A percentile compares a stretch with the other conserved stretches of the same genome.
These are phyloP conservation scores for Aplysina aerophoba DNA, from an alignment of 37 sponge, comb jelly and placozoan genomes.

Conservation along the genomic window DNA sequence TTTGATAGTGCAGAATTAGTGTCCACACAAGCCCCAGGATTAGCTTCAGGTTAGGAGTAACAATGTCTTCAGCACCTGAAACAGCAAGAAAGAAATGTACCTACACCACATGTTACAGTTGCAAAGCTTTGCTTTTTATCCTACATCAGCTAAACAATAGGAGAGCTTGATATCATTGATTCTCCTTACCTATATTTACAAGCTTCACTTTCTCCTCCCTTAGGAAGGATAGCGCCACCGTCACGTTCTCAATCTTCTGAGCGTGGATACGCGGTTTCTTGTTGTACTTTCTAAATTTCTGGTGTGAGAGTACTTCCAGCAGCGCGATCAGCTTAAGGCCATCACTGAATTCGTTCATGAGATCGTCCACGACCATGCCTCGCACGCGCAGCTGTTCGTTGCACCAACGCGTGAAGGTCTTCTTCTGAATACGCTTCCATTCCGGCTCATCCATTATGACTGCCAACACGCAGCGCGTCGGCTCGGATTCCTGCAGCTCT, in stretches of 20 bases:
- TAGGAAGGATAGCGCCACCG: conserved; percentile 64
- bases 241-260: conserved; percentile 79
- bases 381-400: conserved; percentile 76
- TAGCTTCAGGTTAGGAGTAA: conserved; percentile 78
- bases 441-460: conserved; percentile 40
- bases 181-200: conserved; percentile 68
- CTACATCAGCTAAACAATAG: no score
- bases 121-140: no score
- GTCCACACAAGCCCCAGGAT: conserved; percentile 90
- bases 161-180: no score
- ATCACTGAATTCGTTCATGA: conserved; percentile 66
- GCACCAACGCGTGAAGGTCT: conserved; percentile 91
- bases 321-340: conserved; percentile 76
- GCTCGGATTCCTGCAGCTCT: no score
- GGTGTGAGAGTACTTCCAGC: conserved; percentile 70
- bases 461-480: no score
- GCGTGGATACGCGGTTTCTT: conserved; percentile 63
- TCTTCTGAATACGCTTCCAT: conserved; percentile 84
- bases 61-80: conserved; percentile 61
- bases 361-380: conserved; percentile 45
- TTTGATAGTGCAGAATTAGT: conserved; percentile 89
- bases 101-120: no score
- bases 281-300: conserved; percentile 53
- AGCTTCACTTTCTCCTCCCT: conserved; percentile 45
- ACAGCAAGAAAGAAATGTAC: no score